phyloP scores from a whole-genome alignment of 2,113 vertebrate species.

The Meriones unguiculatus region DNA sequence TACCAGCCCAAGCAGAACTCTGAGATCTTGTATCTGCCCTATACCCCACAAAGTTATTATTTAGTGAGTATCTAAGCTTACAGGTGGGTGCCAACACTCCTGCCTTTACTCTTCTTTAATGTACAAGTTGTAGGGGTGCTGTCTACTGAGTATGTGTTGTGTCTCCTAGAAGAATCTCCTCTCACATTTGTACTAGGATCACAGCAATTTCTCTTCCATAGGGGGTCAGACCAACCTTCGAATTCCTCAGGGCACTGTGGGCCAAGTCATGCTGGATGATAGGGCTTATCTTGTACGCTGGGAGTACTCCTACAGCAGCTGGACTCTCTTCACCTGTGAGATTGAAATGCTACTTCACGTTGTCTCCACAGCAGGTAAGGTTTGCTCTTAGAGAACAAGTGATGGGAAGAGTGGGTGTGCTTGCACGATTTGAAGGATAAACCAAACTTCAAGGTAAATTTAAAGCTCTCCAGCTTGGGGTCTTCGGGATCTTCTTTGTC shows the following conservation, averaged over 20 bases:
- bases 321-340: constrained; percentile 98
- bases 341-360: constrained; percentile 99
- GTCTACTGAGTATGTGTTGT: background rate
- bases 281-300: constrained; percentile 94
- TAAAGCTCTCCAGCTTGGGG: background rate
- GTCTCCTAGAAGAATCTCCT: background rate
- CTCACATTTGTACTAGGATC: background rate
- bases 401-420: background rate
- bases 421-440: background rate
- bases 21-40: background rate
- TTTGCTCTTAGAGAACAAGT: background rate
- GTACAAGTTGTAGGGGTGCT: background rate
- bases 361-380: constrained; percentile 96
- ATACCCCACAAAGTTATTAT: background rate
- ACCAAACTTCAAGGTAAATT: background rate
- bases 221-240: constrained; percentile 96
- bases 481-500: constrained; percentile 20
- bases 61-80: background rate
- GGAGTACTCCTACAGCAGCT: constrained; percentile 97
- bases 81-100: too few relatives aligned
- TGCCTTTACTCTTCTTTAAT: background rate
- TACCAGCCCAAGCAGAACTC: too few relatives aligned
- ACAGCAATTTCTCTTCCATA: constrained; percentile 58
- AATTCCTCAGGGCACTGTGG: constrained; percentile 95
- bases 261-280: constrained; percentile 93